A percentile compares a stretch with the other conserved stretches of the same genome.
Conservation (phyloP, 2,888 invertebrate species). For the Oxystoma pomonae region DNA sequence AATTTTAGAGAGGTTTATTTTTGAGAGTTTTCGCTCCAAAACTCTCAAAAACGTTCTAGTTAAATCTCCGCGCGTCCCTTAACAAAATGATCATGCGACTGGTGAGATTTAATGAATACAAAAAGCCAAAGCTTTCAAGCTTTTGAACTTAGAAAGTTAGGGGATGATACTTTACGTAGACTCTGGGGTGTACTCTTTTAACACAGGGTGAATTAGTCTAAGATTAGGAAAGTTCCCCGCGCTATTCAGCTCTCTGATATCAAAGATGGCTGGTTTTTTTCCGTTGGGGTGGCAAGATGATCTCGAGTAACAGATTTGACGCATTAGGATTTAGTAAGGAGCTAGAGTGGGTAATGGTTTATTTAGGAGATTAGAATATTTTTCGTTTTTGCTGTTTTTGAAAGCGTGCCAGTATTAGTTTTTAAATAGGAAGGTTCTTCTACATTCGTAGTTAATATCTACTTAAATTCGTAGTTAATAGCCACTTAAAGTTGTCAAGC, state of each 20-base stretch:
- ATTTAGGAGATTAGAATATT: no score
- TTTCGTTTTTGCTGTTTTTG: no score
- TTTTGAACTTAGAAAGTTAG: slow-evolving; percentile 11
- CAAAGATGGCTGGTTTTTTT: slow-evolving; percentile 41
- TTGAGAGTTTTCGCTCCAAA: background rate
- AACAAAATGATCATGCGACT: background rate
- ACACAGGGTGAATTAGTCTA: slow-evolving; percentile 41
- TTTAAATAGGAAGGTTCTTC: no score
- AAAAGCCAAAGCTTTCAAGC: slow-evolving; percentile 8
- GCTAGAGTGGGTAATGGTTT: slow-evolving; percentile 22
- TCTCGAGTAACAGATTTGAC: slow-evolving; percentile 6
- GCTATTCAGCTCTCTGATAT: slow-evolving; percentile 35
- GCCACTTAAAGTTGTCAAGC: no score
- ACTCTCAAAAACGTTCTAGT: background rate
- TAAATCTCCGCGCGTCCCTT: background rate
- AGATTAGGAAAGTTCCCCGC: slow-evolving; percentile 38
- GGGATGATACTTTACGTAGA: slow-evolving; percentile 14
- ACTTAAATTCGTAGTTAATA: no score
- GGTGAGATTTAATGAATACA: background rate
- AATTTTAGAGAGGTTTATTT: no score
- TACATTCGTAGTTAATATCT: no score
- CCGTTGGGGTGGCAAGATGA: slow-evolving; percentile 9
- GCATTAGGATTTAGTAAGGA: slow-evolving; percentile 12
- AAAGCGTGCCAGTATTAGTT: no score
- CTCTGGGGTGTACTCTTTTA: slow-evolving; percentile 40